These are phyloP conservation scores for Schizotus pectinicornis DNA, from an alignment of 2,888 invertebrate species.

Conservation along the genomic window DNA sequence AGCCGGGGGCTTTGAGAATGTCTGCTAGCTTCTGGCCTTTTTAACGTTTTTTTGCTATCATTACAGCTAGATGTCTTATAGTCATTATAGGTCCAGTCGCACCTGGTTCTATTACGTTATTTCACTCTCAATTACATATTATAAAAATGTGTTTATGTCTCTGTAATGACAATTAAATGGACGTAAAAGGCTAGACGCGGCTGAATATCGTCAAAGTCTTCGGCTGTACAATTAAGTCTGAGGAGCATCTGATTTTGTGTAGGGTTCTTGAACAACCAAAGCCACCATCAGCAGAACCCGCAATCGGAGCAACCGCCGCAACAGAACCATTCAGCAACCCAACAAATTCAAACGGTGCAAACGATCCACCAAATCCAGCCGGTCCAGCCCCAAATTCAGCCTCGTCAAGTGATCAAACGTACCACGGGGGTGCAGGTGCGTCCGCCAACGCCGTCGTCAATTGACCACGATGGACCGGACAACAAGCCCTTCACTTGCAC, in stretches of 20 bases:
- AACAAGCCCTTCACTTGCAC: conserved; percentile 48
- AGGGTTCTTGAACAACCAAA: conserved; percentile 28
- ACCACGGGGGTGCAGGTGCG: conserved; percentile 44
- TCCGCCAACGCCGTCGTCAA: conserved; percentile 45
- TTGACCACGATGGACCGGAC: conserved; percentile 14
- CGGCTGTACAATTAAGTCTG: no score
- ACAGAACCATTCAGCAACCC: conserved; percentile 1
- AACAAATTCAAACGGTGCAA: conserved; percentile 21
- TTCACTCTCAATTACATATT: no score
- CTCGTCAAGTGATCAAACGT: conserved; percentile 48
- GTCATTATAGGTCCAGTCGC: no score
- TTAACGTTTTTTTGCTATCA: no score
- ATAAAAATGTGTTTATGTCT: no score
- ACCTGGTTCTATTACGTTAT: no score
- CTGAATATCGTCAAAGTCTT: no score
- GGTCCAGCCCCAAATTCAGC: conserved; percentile 22
- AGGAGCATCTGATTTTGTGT: neutral
- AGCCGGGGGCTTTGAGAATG: no score
- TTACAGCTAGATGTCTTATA: no score
- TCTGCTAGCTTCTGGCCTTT: no score
- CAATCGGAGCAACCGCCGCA: conserved; percentile 4
- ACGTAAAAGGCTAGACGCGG: no score
- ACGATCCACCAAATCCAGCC: conserved; percentile 11
- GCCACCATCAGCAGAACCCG: conserved; percentile 8
- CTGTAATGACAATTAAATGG: no score